Base-by-base conservation (phyloP, 2,113 vertebrate genomes). In the Delphinus delphis region DNA sequence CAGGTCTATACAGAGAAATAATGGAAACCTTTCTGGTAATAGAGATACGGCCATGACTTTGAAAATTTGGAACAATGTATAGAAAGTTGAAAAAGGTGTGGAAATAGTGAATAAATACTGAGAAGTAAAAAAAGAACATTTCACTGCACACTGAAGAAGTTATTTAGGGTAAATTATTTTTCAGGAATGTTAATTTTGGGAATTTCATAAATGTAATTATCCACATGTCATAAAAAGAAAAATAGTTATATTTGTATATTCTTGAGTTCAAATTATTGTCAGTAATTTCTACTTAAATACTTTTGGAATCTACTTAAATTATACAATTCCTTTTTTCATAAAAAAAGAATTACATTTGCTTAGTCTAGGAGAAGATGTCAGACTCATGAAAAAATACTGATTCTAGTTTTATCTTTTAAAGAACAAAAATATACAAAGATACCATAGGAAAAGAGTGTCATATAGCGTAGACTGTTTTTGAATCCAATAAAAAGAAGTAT, bases 101-200 rank as follows among this genome's bases (percentile, higher is more conserved):
- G 21, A 88, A 94, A 80, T 79, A 58, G 44, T 84, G 36, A 94
- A n/a, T 65, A 88, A 83, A 77, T 47, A 88, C 47, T 88, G 55
- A 83, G 20, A 91, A 41, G 23, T 50, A 15, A 90, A 63, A 90
- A 76, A 88, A 58, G 93, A 81, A 23, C 7, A 85, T 50, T 65
- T 92, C 26, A 41, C 28, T 41, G 25, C 0, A 60, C 1, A 25
- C 7, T 38, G 60, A 88, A 70, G 28, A 81, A 60, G 17, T 88
- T 83, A 63, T 50, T 60, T 71, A 88, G 63, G 77, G 73, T 65
- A 1, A 41, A 62, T 82, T 76, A 8, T 44, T 93, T 93, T 65
- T 44, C 3, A 28, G 28, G 7, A 93, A 83, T 83, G 62, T 10
- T 60, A 87, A 5, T 62, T 74, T 80, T 82, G 5, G 33, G 5